Evolutionary conservation across 2,797 vertebrate species (phyloP).

Genomic region (Chelonia mydas): DNA sequence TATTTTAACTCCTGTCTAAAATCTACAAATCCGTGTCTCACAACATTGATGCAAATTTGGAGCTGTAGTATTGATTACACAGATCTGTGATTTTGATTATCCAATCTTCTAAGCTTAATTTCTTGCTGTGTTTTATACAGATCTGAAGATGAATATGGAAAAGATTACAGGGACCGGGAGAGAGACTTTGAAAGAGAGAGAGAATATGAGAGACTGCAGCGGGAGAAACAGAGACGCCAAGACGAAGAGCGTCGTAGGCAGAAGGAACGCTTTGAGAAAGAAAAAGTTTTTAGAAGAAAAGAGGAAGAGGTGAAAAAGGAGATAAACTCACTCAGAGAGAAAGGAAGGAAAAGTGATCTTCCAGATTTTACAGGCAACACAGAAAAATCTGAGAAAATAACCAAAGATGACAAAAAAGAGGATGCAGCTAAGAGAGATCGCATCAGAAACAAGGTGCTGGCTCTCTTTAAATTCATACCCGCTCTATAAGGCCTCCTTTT

Average conservation of each 20-base stretch:
- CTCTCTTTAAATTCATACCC: constrained; percentile 56
- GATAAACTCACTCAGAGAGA: constrained; percentile 88
- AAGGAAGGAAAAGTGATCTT: constrained; percentile 86
- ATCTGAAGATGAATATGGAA: constrained; percentile 89
- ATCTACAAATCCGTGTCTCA: background rate
- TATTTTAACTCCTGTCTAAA: background rate
- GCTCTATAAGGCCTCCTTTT: constrained; percentile 8
- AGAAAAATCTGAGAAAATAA: constrained; percentile 85
- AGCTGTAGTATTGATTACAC: constrained; percentile 9
- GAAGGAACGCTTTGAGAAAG: constrained; percentile 93
- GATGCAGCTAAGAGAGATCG: constrained; percentile 91
- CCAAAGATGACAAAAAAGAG: constrained; percentile 91
- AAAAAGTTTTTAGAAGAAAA: constrained; percentile 88
- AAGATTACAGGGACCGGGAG: constrained; percentile 90
- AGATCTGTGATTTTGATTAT: constrained; percentile 44
- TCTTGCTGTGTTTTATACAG: constrained; percentile 81
- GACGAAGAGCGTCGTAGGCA: constrained; percentile 93
- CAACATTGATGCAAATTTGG: background rate
- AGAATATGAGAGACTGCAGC: constrained; percentile 88
- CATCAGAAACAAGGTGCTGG: constrained; percentile 94
- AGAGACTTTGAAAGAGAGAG: constrained; percentile 90
- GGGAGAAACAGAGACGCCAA: constrained; percentile 90
- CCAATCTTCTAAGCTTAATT: constrained; percentile 67
- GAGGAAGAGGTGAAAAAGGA: constrained; percentile 92
- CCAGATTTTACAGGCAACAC: constrained; percentile 79